These are phyloP conservation scores for Pristionchus fissidentatus DNA, from an alignment of 2,888 invertebrate species.

Conservation along the genomic window DNA sequence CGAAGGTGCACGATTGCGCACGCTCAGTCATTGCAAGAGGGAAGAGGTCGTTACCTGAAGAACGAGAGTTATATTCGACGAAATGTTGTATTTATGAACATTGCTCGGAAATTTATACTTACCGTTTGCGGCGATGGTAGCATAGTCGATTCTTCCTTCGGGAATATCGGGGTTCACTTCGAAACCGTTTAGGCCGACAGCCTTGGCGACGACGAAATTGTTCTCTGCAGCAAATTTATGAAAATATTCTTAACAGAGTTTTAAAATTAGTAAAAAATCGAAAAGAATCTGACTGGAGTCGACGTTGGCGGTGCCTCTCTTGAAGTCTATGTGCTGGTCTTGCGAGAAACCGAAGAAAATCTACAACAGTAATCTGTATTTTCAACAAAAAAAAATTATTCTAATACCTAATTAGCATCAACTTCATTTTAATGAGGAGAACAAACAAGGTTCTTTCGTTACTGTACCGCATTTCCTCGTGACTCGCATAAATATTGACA, in stretches of 20 bases:
- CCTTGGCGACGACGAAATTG: constrained; percentile 63
- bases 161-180: constrained; percentile 56
- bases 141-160: constrained; percentile 67
- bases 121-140: constrained; percentile 52
- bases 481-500: too few species aligned
- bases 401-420: background rate
- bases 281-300: constrained; percentile 58
- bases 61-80: background rate
- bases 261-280: background rate
- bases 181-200: constrained; percentile 60
- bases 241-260: background rate
- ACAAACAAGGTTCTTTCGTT: too few species aligned
- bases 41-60: constrained; percentile 31
- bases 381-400: background rate
- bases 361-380: constrained; percentile 25
- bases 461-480: too few species aligned
- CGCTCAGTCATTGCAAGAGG: constrained; percentile 35
- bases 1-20: constrained; percentile 39
- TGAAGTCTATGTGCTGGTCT: constrained; percentile 62
- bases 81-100: background rate
- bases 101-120: background rate
- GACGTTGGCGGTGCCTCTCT: constrained; percentile 58
- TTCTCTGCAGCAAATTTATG: constrained; percentile 51
- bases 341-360: constrained; percentile 66
- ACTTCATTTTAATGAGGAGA: background rate